A percentile compares a stretch with the other conserved stretches of the same genome.
Evolutionary conservation across 2,797 vertebrate species (phyloP).

Genomic region (Loriculus beryllinus): DNA sequence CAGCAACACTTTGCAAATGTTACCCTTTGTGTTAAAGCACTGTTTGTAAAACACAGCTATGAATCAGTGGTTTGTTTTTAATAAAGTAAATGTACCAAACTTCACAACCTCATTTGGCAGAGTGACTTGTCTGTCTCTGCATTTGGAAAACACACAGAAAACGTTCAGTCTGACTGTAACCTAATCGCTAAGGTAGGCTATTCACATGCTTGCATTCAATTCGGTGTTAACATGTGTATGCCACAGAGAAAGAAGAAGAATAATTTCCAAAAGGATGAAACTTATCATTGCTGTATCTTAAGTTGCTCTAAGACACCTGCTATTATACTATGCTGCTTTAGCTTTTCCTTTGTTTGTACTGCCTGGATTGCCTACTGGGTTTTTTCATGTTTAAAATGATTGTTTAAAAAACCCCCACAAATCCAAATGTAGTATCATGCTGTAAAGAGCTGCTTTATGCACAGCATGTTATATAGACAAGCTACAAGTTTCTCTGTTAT

Average conservation of each 20-base stretch:
- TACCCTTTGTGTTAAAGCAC: neutral
- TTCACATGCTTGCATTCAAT: neutral
- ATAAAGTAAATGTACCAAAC: neutral
- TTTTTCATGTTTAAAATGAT: neutral
- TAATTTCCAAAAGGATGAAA: neutral
- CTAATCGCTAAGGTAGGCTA: neutral
- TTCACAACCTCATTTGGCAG: neutral
- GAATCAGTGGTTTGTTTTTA: neutral
- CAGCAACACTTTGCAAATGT: neutral
- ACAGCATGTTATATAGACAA: slow-evolving; percentile 19
- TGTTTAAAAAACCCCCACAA: neutral
- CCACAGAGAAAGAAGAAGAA: neutral
- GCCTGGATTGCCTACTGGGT: neutral
- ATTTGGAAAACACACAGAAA: neutral
- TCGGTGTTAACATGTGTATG: neutral
- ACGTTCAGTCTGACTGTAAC: neutral
- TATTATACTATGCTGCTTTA: neutral
- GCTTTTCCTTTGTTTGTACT: neutral
- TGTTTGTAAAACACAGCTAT: neutral
- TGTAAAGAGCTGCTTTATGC: neutral
- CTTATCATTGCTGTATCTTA: neutral
- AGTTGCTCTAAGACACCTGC: neutral
- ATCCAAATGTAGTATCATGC: neutral
- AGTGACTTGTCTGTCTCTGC: neutral
- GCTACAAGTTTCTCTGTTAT: neutral